Conservation (phyloP, 2,113 vertebrate genomes). For the Podocnemis expansa region DNA sequence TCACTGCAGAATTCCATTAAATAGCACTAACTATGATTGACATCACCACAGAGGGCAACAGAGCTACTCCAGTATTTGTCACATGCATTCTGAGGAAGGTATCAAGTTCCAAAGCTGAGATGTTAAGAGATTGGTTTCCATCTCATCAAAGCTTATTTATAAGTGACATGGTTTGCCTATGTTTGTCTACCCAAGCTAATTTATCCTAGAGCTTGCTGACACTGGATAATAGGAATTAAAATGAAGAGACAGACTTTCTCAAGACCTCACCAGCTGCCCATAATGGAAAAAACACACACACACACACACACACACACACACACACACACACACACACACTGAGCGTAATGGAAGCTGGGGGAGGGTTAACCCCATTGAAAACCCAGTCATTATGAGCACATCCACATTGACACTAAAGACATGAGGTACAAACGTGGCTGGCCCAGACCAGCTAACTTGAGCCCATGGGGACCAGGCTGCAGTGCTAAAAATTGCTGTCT, state of each 20-base stretch:
- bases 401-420: neutral
- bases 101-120: no score
- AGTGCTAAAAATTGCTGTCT: neutral
- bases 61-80: slow-evolving; percentile 33
- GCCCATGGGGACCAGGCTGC: no score
- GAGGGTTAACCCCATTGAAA: neutral
- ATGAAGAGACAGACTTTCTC: neutral
- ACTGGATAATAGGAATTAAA: neutral
- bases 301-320: neutral
- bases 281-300: neutral
- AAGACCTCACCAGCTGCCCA: neutral
- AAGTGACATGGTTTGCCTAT: slow-evolving; percentile 15
- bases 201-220: neutral
- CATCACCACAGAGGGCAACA: slow-evolving; percentile 48
- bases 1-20: slow-evolving; percentile 58
- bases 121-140: slow-evolving; percentile 26
- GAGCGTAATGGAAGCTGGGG: neutral
- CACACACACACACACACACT: neutral
- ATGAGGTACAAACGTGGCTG: neutral
- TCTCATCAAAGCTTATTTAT: slow-evolving; percentile 34
- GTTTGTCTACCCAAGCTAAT: slow-evolving; percentile 20
- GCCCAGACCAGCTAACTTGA: no score
- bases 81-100: slow-evolving; percentile 47
- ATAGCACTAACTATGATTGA: slow-evolving; percentile 65
- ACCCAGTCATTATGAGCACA: neutral